Base-by-base conservation (phyloP, 2,113 vertebrate genomes). In the Asarcornis scutulata region DNA sequence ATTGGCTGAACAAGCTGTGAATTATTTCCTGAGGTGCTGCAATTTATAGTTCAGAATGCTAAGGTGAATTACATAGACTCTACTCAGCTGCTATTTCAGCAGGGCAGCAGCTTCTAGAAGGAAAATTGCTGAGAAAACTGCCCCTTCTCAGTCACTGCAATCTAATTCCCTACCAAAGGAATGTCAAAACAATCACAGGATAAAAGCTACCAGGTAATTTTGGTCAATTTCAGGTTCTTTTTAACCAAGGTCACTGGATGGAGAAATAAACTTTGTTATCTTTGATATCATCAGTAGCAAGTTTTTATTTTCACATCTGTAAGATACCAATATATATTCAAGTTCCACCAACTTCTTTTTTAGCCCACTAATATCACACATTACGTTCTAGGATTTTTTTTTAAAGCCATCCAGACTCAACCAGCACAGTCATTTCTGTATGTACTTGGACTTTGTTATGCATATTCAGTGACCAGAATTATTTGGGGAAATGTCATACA, bases 121-220 rank as follows among this genome's bases (percentile, higher is more conserved):
- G 34, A 86, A 92, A 90, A 93, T 4, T 86, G 63, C 55, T 55
- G 36, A 91, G 66, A 76, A 15, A 12, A 48, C 36, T 74, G n/a
- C 15, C 13, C 23, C 42, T 36, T 83, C 90, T 58, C 68, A 88
- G n/a, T 58, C 79, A 77, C 53, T 88, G 26, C 73, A 75, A 17
- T 86, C 74, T 67, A 91, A 88, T 48, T 42, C 22, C 83, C 69
- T 64, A 78, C 36, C 11, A 84, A 63, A 73, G 0, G 1, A 89
- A 92, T 44, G n/a, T 75, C 77, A 79, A 93, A 93, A 71, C 66
- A 87, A 84, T 31, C 52, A 16, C 44, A 63, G 29, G 34, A 83
- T 40, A 83, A 94, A 83, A 83, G 34, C 42, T 72, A 46, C 15
- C 26, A 60, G 20, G 62, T 22, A 63, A 92, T 71, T 73, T 46